phyloP scores from a whole-genome alignment of 2,113 vertebrate genomes.

The Lontra canadensis region DNA sequence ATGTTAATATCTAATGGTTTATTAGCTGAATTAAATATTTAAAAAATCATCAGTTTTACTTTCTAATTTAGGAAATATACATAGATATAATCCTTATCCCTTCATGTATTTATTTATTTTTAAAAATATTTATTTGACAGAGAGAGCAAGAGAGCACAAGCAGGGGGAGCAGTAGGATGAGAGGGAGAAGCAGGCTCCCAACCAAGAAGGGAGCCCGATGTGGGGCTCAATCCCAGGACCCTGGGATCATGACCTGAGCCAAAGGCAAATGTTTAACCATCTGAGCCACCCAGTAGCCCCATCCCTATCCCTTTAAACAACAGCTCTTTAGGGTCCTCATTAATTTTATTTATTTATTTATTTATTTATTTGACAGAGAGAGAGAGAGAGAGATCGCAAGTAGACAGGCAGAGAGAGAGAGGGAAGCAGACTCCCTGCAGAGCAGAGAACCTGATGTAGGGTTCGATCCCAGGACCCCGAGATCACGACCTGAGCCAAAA shows the following conservation, averaged over 20 bases:
- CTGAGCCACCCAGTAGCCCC: neutral
- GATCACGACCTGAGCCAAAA: too few species aligned
- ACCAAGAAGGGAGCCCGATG: neutral
- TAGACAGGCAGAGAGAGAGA: too few species aligned
- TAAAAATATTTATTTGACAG: neutral
- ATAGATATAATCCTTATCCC: neutral
- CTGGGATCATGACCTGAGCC: neutral
- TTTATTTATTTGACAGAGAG: neutral
- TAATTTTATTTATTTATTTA: neutral
- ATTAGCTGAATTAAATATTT: neutral
- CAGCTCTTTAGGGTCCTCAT: neutral
- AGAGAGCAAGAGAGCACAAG: neutral
- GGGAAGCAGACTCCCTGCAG: too few species aligned
- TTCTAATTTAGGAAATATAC: neutral
- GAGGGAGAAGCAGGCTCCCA: neutral
- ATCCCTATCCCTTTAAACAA: neutral
- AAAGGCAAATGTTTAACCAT: neutral
- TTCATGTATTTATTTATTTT: neutral
- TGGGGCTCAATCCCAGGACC: neutral
- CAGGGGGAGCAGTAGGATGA: neutral
- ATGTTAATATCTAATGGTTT: neutral
- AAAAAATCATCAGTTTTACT: neutral
- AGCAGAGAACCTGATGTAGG: too few species aligned
- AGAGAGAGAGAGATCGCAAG: too few species aligned
- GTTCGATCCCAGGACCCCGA: too few species aligned